Conservation (phyloP, 2,797 vertebrate genomes). For the Odontamblyopus rebecca region DNA sequence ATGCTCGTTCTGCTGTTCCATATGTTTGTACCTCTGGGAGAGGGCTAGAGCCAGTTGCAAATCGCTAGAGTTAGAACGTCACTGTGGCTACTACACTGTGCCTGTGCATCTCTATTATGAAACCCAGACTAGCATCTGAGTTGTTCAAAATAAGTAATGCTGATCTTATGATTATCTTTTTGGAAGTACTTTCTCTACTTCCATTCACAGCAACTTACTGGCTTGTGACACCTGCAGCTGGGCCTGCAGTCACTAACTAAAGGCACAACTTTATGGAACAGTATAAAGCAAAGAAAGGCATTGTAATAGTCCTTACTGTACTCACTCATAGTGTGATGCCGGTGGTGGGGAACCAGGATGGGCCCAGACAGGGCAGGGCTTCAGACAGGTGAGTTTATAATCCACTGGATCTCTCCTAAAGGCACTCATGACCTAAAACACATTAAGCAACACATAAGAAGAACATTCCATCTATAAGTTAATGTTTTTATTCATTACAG, state of each 20-base stretch:
- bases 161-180: neutral
- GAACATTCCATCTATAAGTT: neutral
- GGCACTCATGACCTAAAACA: slow-evolving; percentile 80
- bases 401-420: slow-evolving; percentile 72
- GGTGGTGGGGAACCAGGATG: slow-evolving; percentile 40
- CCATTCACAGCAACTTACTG: neutral
- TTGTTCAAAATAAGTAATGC: neutral
- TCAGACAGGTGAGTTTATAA: slow-evolving; percentile 73
- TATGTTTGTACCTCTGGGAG: slow-evolving; percentile 29
- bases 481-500: neutral
- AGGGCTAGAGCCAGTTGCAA: neutral
- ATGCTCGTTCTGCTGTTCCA: slow-evolving; percentile 19
- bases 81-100: neutral
- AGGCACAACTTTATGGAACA: no score
- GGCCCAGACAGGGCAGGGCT: slow-evolving; percentile 59
- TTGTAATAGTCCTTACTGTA: slow-evolving; percentile 14
- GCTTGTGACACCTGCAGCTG: neutral
- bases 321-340: slow-evolving; percentile 80
- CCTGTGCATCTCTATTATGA: neutral
- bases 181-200: neutral
- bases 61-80: neutral
- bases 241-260: neutral
- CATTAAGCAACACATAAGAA: neutral
- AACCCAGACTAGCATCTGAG: neutral
- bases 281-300: neutral